Percentiles rank a stretch among this genome's conserved stretches.
Conservation (phyloP, 2,888 invertebrate species). For the Xylocampa areola region DNA sequence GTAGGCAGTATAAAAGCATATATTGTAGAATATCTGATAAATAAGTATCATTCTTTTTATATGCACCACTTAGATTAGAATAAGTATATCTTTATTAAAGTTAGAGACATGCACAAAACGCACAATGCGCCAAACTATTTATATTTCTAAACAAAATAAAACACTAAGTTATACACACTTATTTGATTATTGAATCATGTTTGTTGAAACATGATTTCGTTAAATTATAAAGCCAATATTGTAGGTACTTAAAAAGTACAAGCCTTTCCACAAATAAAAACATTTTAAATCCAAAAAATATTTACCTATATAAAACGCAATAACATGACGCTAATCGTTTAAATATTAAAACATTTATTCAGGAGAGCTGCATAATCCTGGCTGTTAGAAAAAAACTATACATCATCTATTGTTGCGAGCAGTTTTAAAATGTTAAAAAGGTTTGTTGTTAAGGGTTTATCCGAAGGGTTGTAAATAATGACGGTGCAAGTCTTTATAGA, state of each 20-base stretch:
- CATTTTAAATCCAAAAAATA: slow-evolving; percentile 73
- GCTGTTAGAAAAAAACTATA: slow-evolving; percentile 76
- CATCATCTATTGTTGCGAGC: slow-evolving; percentile 81
- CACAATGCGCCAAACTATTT: neutral
- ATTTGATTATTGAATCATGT: neutral
- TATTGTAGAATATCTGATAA: too few species aligned
- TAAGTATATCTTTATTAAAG: too few species aligned
- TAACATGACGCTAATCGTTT: slow-evolving; percentile 88
- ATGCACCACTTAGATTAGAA: too few species aligned
- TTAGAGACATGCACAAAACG: neutral
- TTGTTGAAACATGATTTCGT: neutral
- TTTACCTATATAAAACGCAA: slow-evolving; percentile 72
- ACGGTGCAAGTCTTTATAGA: slow-evolving; percentile 84
- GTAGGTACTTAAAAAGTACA: slow-evolving; percentile 39
- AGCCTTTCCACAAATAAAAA: slow-evolving; percentile 74
- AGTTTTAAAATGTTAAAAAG: slow-evolving; percentile 89
- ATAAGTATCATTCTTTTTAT: too few species aligned
- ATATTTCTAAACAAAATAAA: neutral
- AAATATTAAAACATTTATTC: slow-evolving; percentile 89
- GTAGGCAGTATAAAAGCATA: too few species aligned
- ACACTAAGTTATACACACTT: neutral
- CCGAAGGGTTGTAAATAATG: slow-evolving; percentile 89
- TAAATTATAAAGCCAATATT: slow-evolving; percentile 19
- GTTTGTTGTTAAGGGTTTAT: slow-evolving; percentile 87
- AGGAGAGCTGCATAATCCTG: slow-evolving; percentile 78